These are phyloP conservation scores for Leguminivora glycinivorella DNA, from an alignment of 1,140 invertebrate species.

Conservation along the genomic window DNA sequence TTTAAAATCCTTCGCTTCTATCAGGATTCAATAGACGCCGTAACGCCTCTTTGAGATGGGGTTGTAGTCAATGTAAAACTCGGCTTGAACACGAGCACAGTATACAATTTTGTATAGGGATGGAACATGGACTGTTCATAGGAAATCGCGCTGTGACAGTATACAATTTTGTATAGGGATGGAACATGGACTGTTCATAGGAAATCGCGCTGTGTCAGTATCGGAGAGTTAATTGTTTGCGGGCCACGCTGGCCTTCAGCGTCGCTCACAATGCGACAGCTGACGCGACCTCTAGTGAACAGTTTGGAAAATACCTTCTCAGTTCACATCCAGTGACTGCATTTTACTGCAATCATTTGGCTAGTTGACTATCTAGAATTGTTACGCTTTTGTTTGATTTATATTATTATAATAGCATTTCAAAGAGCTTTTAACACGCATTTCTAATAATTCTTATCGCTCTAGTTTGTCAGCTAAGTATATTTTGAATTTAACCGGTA, in stretches of 20 bases:
- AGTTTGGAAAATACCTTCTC: not conserved
- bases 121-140: not conserved
- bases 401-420: not conserved
- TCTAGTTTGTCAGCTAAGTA: not conserved
- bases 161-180: not conserved
- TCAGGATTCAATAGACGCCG: no score
- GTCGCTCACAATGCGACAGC: not conserved
- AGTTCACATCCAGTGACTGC: not conserved
- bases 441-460: not conserved
- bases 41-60: no score
- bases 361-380: not conserved
- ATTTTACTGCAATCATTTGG: not conserved
- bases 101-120: not conserved
- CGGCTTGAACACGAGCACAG: no score
- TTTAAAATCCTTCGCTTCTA: no score
- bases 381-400: not conserved
- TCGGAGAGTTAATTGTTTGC: conserved; percentile 61
- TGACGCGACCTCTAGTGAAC: conserved; percentile 1
- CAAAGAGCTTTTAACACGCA: not conserved
- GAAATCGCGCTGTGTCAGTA: conserved; percentile 9
- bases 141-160: conserved; percentile 8
- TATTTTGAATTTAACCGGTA: no score
- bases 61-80: no score
- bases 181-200: not conserved
- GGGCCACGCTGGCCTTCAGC: conserved; percentile 36